Evolutionary conservation across 64 coral and sea anemone genomes (phyloP).

Genomic region (Cladopsammia gracilis): DNA sequence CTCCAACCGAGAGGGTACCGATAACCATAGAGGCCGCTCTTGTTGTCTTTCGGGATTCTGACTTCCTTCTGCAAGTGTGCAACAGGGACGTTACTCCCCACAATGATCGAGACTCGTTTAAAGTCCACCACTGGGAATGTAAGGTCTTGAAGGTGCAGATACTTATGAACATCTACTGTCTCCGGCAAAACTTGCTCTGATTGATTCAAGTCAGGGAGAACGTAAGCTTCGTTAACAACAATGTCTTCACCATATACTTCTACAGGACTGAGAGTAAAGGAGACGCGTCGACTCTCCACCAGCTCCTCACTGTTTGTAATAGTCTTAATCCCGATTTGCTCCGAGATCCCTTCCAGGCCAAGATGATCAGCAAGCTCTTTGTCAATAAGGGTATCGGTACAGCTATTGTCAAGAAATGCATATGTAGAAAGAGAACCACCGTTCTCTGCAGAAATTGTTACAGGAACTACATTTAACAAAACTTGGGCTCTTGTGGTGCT

Average conservation of each 20-base stretch:
- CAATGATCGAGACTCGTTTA: slow-evolving; percentile 59
- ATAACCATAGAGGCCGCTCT: slow-evolving; percentile 30
- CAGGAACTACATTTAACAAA: too few species aligned
- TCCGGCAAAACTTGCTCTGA: too few species aligned
- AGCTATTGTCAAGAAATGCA: slow-evolving; percentile 72
- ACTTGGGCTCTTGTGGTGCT: not conserved
- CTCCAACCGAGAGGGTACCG: slow-evolving; percentile 42
- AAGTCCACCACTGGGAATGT: slow-evolving; percentile 56
- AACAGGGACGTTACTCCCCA: slow-evolving; percentile 53
- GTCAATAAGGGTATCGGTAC: slow-evolving; percentile 63
- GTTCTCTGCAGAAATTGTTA: slow-evolving; percentile 50
- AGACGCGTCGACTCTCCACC: slow-evolving; percentile 43
- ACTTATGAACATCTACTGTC: slow-evolving; percentile 7
- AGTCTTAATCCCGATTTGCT: slow-evolving; percentile 62
- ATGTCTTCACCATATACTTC: slow-evolving; percentile 43
- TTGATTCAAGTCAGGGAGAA: slow-evolving; percentile 39
- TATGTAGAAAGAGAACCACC: slow-evolving; percentile 59
- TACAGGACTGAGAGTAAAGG: slow-evolving; percentile 46
- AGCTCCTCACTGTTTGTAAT: slow-evolving; percentile 41
- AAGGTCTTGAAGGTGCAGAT: slow-evolving; percentile 51
- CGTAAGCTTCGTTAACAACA: slow-evolving; percentile 33
- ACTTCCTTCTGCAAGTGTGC: slow-evolving; percentile 54
- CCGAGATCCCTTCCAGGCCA: slow-evolving; percentile 38
- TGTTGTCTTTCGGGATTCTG: slow-evolving; percentile 12
- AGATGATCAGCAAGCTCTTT: slow-evolving; percentile 57